Evolutionary conservation across 2,888 invertebrate genomes (phyloP).

Genomic region (Epirrhoe alternata): DNA sequence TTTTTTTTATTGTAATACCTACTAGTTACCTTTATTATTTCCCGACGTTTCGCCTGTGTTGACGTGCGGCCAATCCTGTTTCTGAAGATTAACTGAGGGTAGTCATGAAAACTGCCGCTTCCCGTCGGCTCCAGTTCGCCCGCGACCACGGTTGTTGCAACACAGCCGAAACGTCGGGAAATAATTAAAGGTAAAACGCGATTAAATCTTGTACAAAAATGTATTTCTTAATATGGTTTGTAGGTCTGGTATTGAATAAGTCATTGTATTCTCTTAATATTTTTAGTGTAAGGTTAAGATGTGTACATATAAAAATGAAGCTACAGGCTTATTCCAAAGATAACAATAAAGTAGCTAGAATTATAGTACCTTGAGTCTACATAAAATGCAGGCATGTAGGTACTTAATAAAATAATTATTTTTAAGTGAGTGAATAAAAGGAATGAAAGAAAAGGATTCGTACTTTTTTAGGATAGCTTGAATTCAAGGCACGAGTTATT

Average conservation of each 20-base stretch:
- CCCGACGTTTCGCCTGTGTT: too few relatives aligned
- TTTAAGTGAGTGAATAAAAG: background rate
- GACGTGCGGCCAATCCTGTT: too few relatives aligned
- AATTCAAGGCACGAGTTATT: background rate
- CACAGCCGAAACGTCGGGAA: too few relatives aligned
- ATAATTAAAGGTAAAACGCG: too few relatives aligned
- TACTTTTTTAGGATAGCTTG: background rate
- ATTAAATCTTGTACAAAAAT: too few relatives aligned
- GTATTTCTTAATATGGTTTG: background rate
- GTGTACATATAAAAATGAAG: slow-evolving; percentile 36
- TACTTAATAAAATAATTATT: background rate
- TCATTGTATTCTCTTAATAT: background rate
- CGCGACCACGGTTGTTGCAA: too few relatives aligned
- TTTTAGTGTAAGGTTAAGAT: slow-evolving; percentile 9
- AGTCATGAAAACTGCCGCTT: too few relatives aligned
- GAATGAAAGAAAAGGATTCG: background rate
- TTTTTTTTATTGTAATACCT: too few relatives aligned
- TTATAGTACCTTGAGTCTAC: slow-evolving; percentile 20
- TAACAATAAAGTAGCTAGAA: slow-evolving; percentile 18
- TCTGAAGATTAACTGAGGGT: too few relatives aligned
- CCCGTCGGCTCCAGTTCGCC: too few relatives aligned
- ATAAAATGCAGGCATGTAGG: slow-evolving; percentile 26
- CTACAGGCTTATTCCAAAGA: slow-evolving; percentile 35
- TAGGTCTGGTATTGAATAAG: background rate
- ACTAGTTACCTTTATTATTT: too few relatives aligned